Conservation (phyloP, 2,888 invertebrate genomes). For the Ormia ochracea region DNA sequence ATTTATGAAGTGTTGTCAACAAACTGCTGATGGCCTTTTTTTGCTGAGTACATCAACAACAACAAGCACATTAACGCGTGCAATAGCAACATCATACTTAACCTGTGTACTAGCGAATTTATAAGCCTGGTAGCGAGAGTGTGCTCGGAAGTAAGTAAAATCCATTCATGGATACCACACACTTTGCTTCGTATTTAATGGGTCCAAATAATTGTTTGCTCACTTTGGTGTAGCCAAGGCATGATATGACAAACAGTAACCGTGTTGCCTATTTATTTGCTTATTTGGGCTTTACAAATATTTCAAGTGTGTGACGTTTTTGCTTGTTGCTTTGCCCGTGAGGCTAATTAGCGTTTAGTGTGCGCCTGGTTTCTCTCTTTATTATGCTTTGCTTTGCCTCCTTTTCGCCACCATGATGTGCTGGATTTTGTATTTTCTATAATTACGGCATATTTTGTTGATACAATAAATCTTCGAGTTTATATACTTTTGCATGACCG, state of each 20-base stretch:
- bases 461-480: background rate
- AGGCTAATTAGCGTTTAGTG: conserved; percentile 61
- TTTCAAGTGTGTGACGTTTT: background rate
- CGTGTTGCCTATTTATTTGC: background rate
- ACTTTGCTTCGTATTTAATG: background rate
- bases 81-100: conserved; percentile 8
- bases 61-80: too few species aligned
- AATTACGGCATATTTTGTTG: conserved; percentile 6
- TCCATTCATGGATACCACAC: background rate
- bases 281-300: background rate
- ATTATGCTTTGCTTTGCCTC: background rate
- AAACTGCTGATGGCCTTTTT: conserved; percentile 40
- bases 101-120: background rate
- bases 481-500: background rate
- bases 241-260: background rate
- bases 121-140: background rate
- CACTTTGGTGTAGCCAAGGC: background rate
- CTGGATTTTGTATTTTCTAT: background rate
- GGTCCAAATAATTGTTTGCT: conserved; percentile 16
- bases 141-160: background rate
- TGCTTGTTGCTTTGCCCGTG: conserved; percentile 52
- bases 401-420: background rate
- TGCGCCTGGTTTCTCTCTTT: conserved; percentile 30
- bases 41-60: too few species aligned
- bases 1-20: conserved; percentile 52